These are phyloP conservation scores for Schizaphis graminum DNA, from an alignment of 2,888 invertebrate genomes.

Conservation along the genomic window DNA sequence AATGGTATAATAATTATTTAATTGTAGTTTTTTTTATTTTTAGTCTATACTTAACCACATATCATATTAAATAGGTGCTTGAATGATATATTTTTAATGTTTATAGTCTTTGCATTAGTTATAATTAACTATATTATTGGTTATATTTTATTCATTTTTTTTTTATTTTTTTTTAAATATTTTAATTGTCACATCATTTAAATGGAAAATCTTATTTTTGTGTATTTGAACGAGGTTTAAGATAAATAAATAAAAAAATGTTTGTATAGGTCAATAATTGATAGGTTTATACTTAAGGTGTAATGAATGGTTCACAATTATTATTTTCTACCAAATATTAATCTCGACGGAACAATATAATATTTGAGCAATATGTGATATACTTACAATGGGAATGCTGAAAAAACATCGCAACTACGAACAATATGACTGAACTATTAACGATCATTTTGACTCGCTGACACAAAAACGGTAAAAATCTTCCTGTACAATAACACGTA, in stretches of 20 bases:
- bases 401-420: neutral
- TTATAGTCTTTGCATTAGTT: neutral
- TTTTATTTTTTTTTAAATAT: neutral
- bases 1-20: too few relatives aligned
- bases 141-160: neutral
- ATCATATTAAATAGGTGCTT: too few relatives aligned
- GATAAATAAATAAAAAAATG: neutral
- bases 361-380: too few relatives aligned
- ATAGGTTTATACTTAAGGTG: neutral
- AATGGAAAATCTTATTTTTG: neutral
- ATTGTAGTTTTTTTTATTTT: too few relatives aligned
- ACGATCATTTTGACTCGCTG: neutral
- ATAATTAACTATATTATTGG: neutral
- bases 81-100: neutral
- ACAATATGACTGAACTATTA: neutral
- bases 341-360: neutral
- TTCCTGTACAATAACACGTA: neutral
- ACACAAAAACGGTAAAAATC: neutral
- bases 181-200: neutral
- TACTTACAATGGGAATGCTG: conserved; percentile 25
- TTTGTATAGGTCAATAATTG: neutral
- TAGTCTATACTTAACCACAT: too few relatives aligned
- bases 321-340: neutral
- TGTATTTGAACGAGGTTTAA: neutral
- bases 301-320: neutral